These are phyloP conservation scores for Diaphora mendica DNA, from an alignment of 2,888 invertebrate species.

Conservation along the genomic window DNA sequence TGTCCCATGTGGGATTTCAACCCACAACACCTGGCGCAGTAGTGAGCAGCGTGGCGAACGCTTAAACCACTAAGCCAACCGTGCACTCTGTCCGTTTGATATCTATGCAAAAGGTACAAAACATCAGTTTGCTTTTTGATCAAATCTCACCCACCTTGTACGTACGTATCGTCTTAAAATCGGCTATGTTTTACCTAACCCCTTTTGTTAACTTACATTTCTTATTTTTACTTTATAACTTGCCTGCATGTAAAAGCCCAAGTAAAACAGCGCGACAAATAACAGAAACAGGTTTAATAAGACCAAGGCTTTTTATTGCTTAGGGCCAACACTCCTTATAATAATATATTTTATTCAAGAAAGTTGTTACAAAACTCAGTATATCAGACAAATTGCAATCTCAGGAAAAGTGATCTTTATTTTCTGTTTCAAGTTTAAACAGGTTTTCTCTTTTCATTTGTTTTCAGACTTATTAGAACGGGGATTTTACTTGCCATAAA, in stretches of 20 bases:
- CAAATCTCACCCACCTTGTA: neutral
- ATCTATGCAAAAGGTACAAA: neutral
- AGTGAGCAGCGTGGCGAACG: too few species aligned
- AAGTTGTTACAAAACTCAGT: neutral
- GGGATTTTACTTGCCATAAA: neutral
- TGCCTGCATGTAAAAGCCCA: neutral
- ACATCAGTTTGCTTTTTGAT: neutral
- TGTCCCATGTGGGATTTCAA: too few species aligned
- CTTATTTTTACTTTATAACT: neutral
- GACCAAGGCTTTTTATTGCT: neutral
- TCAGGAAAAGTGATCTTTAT: neutral
- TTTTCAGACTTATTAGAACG: neutral
- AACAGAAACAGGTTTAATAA: neutral
- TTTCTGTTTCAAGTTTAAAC: neutral
- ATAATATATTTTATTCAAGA: neutral
- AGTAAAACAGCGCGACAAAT: neutral
- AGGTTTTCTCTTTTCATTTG: neutral
- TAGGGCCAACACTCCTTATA: neutral
- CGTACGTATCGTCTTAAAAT: neutral
- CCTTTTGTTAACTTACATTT: neutral
- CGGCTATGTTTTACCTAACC: neutral
- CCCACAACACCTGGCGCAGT: too few species aligned
- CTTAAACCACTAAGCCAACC: too few species aligned
- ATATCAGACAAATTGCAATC: neutral
- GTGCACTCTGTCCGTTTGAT: too few species aligned